Percentiles rank a stretch among this genome's conserved stretches.
phyloP scores from a whole-genome alignment of 2,113 vertebrate species.

The Syrrhaptes paradoxus region DNA sequence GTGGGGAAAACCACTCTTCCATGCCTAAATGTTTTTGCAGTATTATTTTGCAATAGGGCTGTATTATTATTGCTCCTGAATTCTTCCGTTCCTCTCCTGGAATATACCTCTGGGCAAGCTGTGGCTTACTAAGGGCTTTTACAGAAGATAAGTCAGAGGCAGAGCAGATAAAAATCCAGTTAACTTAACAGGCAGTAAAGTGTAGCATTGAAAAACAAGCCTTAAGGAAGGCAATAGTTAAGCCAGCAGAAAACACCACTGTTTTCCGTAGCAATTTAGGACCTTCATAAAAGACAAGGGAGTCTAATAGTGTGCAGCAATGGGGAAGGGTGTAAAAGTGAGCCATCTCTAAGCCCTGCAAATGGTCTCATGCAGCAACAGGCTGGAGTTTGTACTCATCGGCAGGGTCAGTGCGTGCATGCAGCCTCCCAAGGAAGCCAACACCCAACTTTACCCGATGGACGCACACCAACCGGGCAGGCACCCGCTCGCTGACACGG shows the following conservation, averaged over 20 bases:
- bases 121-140: constrained; percentile 25
- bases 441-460: not conserved
- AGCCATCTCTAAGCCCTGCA: not conserved
- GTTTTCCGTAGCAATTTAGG: constrained; percentile 45
- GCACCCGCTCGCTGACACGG: not conserved
- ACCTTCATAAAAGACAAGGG: constrained; percentile 17
- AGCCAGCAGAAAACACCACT: constrained; percentile 13
- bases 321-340: not conserved
- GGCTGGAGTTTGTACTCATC: not conserved
- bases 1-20: not conserved
- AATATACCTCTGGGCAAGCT: constrained; percentile 48
- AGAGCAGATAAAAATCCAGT: constrained; percentile 59
- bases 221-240: constrained; percentile 51
- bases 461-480: not conserved
- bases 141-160: constrained; percentile 32
- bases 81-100: constrained; percentile 14
- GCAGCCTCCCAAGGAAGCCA: not conserved
- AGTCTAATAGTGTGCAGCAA: not conserved
- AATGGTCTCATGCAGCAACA: not conserved
- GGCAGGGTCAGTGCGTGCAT: not conserved
- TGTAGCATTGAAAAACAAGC: constrained; percentile 32
- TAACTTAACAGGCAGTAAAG: constrained; percentile 54
- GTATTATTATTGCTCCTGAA: constrained; percentile 39
- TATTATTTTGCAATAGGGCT: constrained; percentile 19
- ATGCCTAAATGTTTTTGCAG: constrained; percentile 32